Evolutionary conservation across 2,888 invertebrate genomes (phyloP).

Genomic region (Esperia sulphurella): DNA sequence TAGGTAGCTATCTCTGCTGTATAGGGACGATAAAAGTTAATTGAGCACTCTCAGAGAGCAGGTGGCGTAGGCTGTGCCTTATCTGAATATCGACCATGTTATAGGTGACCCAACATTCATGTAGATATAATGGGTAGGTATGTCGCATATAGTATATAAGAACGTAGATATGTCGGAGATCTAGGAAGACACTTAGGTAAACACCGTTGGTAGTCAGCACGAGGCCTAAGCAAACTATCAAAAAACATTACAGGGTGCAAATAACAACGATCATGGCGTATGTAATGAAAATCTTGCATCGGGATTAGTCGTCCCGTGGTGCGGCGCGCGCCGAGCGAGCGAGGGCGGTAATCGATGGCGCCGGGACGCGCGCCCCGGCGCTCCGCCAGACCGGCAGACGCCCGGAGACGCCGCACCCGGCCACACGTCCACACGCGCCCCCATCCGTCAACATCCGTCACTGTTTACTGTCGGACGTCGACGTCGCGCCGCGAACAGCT

Average conservation of each 20-base stretch:
- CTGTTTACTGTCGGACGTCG: conserved; percentile 71
- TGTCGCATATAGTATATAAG: too few species aligned
- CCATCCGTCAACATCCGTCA: conserved; percentile 58
- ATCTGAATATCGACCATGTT: conserved; percentile 11
- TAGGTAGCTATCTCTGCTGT: conserved; percentile 8
- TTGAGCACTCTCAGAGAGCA: conserved; percentile 11
- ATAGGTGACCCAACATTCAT: background rate
- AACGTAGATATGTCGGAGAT: background rate
- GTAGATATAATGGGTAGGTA: background rate
- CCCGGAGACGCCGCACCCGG: conserved; percentile 73
- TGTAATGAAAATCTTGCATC: conserved; percentile 77
- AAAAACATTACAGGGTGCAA: conserved; percentile 78
- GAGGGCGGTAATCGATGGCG: conserved; percentile 78
- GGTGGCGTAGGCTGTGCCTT: conserved; percentile 12
- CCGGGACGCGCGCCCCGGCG: conserved; percentile 69
- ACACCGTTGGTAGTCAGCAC: conserved; percentile 17
- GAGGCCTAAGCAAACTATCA: conserved; percentile 68
- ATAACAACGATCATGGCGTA: conserved; percentile 76
- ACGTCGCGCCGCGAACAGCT: conserved; percentile 52
- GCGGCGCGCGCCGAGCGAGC: conserved; percentile 58
- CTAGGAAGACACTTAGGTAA: background rate
- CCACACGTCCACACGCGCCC: conserved; percentile 56
- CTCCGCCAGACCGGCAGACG: conserved; percentile 80
- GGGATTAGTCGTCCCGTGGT: conserved; percentile 60
- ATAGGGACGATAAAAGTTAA: conserved; percentile 11